Conservation (phyloP, 2,113 vertebrate genomes). For the Takifugu flavidus region DNA sequence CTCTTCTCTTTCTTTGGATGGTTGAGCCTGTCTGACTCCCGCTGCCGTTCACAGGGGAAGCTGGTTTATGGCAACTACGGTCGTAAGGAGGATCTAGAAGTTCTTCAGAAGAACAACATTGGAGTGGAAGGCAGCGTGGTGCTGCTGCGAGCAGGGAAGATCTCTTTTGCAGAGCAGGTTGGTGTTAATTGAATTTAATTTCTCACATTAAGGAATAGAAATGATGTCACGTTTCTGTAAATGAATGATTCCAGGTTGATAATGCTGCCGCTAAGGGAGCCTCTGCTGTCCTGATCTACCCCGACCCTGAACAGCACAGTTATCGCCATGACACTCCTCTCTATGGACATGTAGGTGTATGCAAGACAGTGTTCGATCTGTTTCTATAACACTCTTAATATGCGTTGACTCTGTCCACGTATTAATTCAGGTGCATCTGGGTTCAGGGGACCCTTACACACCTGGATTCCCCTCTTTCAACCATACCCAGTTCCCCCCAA, state of each 20-base stretch:
- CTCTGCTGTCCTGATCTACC: constrained; percentile 84
- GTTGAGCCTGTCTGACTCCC: neutral
- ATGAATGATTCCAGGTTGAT: constrained; percentile 73
- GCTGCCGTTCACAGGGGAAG: constrained; percentile 74
- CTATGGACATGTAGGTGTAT: constrained; percentile 86
- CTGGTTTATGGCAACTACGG: constrained; percentile 86
- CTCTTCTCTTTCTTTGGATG: neutral
- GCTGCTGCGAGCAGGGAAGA: constrained; percentile 81
- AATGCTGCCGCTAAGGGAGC: constrained; percentile 78
- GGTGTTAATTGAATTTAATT: neutral
- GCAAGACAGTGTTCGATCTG: no score
- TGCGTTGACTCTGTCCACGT: neutral
- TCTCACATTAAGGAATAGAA: no score
- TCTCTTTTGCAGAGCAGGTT: constrained; percentile 86
- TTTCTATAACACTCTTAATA: no score
- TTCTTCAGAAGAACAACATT: constrained; percentile 29
- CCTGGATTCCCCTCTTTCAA: constrained; percentile 98
- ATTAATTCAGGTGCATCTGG: constrained; percentile 84
- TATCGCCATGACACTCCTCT: constrained; percentile 23
- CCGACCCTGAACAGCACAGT: constrained; percentile 51
- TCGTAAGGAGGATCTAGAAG: constrained; percentile 74
- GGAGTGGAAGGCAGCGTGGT: constrained; percentile 72
- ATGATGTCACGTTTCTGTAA: no score
- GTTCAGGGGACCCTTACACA: constrained; percentile 91
- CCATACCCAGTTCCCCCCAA: constrained; percentile 87